Base-by-base conservation (phyloP, 2,888 invertebrate species). In the Troglohyphantes excavatus region DNA sequence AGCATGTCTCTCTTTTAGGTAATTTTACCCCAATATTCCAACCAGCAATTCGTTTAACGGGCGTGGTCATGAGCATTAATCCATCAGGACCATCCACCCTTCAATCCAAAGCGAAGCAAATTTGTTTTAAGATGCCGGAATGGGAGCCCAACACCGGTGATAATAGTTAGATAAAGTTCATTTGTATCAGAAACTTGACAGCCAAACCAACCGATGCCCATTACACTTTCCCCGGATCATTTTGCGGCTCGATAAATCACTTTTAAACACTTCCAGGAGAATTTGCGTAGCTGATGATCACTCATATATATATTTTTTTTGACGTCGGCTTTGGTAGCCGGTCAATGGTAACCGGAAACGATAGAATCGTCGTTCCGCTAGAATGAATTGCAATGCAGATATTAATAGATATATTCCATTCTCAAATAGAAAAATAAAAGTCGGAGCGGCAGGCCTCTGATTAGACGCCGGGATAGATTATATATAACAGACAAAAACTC, bases 21-120 rank as follows among this genome's bases (percentile, higher is more conserved):
- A 39, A 39, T 39, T 39, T 13, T 13, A 39, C 39, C 39, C 39
- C 39, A 39, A 39, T 39, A 13, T 13, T 39, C 13, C 39, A 39
- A 39, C 39, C 39, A 39, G 39, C 39, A 39, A 39, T 39, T 39
- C 39, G 39, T 13, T 39, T 39, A 7, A 19, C 19, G 61, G 75
- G 75, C 33, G 75, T 75, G 75, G 75, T 75, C 33, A 27, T 13
- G 26, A 29, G 21, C 61, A 73, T 59, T 73, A 73, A 73, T 75
- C 75, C 75, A 61, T 75, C 61, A 75, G 75, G n/a, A 73, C 72
- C 72, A n/a, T 73, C 46, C 46, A 73, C 11, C 21, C 11, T 59
- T 61, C 75, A 75, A 61, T 33, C 59, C 29, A n/a, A 29, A 53
- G 73, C 27, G 27, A 21, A 19, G 73, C 73, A 27, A 75, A 75